Percentiles rank a stretch among this genome's conserved stretches.
Conservation (phyloP, 2,113 vertebrate species). For the Urocolius indicus region DNA sequence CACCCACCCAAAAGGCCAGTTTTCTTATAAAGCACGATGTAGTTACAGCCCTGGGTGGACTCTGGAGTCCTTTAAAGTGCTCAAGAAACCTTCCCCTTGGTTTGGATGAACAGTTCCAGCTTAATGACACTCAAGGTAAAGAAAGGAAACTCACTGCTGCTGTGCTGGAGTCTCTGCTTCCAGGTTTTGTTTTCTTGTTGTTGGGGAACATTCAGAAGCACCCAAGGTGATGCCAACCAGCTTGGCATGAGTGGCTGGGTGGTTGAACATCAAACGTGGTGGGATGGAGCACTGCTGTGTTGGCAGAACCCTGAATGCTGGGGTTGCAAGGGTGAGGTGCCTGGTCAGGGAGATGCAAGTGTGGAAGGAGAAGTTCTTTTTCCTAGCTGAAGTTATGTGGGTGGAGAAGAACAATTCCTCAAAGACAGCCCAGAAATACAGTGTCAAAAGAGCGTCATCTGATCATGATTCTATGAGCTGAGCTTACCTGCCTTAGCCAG, state of each 20-base stretch:
- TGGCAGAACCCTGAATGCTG: background rate
- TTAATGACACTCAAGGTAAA: background rate
- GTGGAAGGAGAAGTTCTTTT: background rate
- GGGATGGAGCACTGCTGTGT: background rate
- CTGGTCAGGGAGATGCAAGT: background rate
- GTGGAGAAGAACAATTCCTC: background rate
- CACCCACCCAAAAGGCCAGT: background rate
- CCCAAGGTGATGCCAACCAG: background rate
- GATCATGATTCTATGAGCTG: background rate
- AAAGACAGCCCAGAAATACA: background rate
- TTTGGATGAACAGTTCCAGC: background rate
- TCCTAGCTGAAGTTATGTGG: background rate
- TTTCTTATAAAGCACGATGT: background rate
- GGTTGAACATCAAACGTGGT: background rate
- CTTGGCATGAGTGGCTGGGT: background rate
- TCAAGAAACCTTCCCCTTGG: background rate
- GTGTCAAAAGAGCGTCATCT: background rate
- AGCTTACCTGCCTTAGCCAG: background rate
- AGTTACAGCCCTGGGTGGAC: background rate
- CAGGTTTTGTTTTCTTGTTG: background rate
- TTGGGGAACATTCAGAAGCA: background rate
- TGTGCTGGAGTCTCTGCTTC: background rate
- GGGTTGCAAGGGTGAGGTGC: background rate
- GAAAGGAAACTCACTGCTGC: background rate
- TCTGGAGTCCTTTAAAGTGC: background rate